Evolutionary conservation across 2,888 invertebrate genomes (phyloP), one percentile per base, ranked within the genome.

Genomic region (Cheilosia pagana): DNA sequence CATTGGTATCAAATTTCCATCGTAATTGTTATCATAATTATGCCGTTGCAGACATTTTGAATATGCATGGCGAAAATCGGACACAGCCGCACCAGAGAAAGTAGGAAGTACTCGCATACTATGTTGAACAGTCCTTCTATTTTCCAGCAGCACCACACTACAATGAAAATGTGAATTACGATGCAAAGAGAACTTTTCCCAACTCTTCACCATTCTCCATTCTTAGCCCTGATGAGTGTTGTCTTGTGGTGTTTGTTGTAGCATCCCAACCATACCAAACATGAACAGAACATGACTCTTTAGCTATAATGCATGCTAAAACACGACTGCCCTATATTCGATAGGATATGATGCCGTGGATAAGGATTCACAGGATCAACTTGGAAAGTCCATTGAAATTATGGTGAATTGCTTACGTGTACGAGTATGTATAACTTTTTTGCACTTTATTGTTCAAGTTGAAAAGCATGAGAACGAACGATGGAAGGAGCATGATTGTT

Each of bases 211-310:
- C 23, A 12, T 23, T 45, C 39, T 53, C 16, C 12, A 31, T 67
- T 41, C 53, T 57, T 55, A 28, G 21, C 39, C 50, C 31, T 53
- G 28, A 14, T 52, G 10, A 41, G 67, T 53, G 25, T 48, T 23
- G 5, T 28, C 12, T 21, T 35, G 25, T 59, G 39, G 43, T 68
- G 62, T 62, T 62, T 21, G 23, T 60, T 62, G 52, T 53, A 43
- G 28, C 19, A 62, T 14, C 8, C 39, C 19, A 57, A 19, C 41
- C 21, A 53, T 53, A 23, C 28, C 62, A 41, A 67, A 50, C 67
- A 57, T 31, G 59, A 75, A 75, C 75, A 65, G 67, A 75, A 75
- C 75, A 65, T 57, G 59, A 52, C 59, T 75, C 59, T 41, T 65
- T 67, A 41, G 21, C 16, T 48, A 25, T 25, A 75, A 59, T 75